Base-by-base conservation (phyloP, 2,797 vertebrate species). In the Leptoclinus maculatus region DNA sequence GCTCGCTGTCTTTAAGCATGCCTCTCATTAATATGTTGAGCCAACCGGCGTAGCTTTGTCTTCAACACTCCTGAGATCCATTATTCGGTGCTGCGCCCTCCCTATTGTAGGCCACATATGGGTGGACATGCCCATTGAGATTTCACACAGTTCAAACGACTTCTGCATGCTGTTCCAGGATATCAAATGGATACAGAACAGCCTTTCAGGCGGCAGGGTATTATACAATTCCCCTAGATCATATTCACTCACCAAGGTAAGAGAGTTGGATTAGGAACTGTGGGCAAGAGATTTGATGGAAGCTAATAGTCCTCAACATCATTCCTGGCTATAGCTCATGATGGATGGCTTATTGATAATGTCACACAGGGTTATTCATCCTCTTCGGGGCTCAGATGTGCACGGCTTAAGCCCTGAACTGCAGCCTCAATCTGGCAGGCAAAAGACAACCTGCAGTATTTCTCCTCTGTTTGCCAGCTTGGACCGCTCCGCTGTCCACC, bases 1-100 rank as follows among this genome's bases (percentile, higher is more conserved):
- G 63, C 83, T 79, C 64, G 38, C 76, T 76, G 78, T 78, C 80
- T 85, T 91, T 88, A 90, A 89, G 68, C 75, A 64, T 65, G 76
- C 49, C 43, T 85, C 84, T 90, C 87, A 89, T 89, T 87, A 88
- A 88, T 89, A 91, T 90, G 87, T 87, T 76, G 77, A 87, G 82
- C 77, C 86, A 53, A 74, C 45, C 16, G 3, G 73, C 27, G 2
- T 19, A 32, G 73, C 84, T 90, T 87, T 83, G 83, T 87, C 89
- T 88, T 66, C 71, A 41, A 8, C 34, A 19, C 66, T 76, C 54
- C 85, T 76, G 74, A 87, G 77, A 84, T 69, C 74, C 66, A 66
- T 74, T 83, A 77, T 85, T 89, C 78, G 71, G 13, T 9, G 79
- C 45, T 25, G 58, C 71, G 17, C 73, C 64, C 76, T 66, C 54